A percentile compares a stretch with the other conserved stretches of the same genome.
phyloP scores from a whole-genome alignment of 2,888 invertebrate species.

The Idaea biselata region DNA sequence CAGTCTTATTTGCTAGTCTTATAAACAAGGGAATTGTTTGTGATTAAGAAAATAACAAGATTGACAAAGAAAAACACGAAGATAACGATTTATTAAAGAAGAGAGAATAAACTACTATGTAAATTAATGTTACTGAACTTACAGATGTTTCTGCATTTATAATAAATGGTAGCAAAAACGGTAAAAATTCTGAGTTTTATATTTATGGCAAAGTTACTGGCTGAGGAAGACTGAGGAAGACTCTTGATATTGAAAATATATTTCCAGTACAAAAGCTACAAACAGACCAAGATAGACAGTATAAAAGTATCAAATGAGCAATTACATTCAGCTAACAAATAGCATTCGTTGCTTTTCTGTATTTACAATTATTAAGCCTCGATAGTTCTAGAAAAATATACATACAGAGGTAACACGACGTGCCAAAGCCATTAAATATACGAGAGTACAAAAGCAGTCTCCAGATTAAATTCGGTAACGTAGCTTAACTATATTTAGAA shows the following conservation, averaged over 20 bases:
- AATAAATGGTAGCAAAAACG: not conserved
- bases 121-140: slow-evolving; percentile 14
- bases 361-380: slow-evolving; percentile 62
- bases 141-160: not conserved
- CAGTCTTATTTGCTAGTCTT: slow-evolving; percentile 58
- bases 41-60: not conserved
- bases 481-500: slow-evolving; percentile 69
- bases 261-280: slow-evolving; percentile 30
- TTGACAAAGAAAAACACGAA: not conserved
- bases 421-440: slow-evolving; percentile 74
- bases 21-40: slow-evolving; percentile 28
- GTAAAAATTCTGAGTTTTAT: slow-evolving; percentile 14
- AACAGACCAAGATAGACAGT: slow-evolving; percentile 46
- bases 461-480: slow-evolving; percentile 82
- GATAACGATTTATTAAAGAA: slow-evolving; percentile 11
- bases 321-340: slow-evolving; percentile 45
- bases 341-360: slow-evolving; percentile 55
- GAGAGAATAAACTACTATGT: slow-evolving; percentile 15
- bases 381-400: slow-evolving; percentile 70
- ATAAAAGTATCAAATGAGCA: slow-evolving; percentile 78
- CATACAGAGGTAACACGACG: slow-evolving; percentile 70
- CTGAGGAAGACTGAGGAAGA: slow-evolving; percentile 74
- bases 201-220: slow-evolving; percentile 28
- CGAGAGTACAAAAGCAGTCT: slow-evolving; percentile 81
- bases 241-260: slow-evolving; percentile 38